phyloP scores from a whole-genome alignment of 2,113 vertebrate genomes.

The Clarias batrachus region DNA sequence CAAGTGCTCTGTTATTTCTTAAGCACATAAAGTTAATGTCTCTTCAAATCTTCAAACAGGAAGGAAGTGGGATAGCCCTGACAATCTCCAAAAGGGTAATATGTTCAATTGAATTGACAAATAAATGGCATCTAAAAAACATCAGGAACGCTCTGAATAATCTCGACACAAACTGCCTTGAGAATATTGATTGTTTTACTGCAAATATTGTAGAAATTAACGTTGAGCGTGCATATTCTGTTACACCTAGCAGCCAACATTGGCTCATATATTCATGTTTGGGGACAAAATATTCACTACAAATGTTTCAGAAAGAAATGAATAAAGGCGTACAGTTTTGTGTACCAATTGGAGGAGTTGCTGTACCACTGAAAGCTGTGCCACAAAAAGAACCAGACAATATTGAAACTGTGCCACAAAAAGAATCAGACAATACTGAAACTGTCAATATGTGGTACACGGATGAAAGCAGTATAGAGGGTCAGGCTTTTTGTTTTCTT shows the following conservation, averaged over 20 bases:
- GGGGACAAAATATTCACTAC: slow-evolving; percentile 66
- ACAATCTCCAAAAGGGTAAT: slow-evolving; percentile 62
- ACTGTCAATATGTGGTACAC: slow-evolving; percentile 59
- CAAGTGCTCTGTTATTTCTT: slow-evolving; percentile 76
- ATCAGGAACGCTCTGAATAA: slow-evolving; percentile 52
- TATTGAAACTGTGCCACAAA: slow-evolving; percentile 33
- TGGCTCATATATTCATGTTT: slow-evolving; percentile 79
- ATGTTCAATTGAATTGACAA: slow-evolving; percentile 48
- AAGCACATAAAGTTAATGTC: slow-evolving; percentile 68
- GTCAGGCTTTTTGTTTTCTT: slow-evolving; percentile 81
- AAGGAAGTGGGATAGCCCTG: slow-evolving; percentile 55
- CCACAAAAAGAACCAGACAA: slow-evolving; percentile 49
- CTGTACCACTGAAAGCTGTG: slow-evolving; percentile 68
- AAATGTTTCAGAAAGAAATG: slow-evolving; percentile 62
- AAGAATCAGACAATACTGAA: slow-evolving; percentile 30
- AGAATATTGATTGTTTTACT: slow-evolving; percentile 60
- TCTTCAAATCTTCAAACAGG: slow-evolving; percentile 66
- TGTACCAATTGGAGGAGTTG: slow-evolving; percentile 75
- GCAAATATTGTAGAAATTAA: slow-evolving; percentile 66
- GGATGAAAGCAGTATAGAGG: slow-evolving; percentile 56
- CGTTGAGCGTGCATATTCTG: slow-evolving; percentile 36
- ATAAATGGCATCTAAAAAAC: slow-evolving; percentile 41
- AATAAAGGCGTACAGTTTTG: slow-evolving; percentile 55
- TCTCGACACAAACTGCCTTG: slow-evolving; percentile 54
- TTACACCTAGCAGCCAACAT: slow-evolving; percentile 35